phyloP scores from a whole-genome alignment of 2,797 vertebrate genomes.

The Syngnathus rostellatus region DNA sequence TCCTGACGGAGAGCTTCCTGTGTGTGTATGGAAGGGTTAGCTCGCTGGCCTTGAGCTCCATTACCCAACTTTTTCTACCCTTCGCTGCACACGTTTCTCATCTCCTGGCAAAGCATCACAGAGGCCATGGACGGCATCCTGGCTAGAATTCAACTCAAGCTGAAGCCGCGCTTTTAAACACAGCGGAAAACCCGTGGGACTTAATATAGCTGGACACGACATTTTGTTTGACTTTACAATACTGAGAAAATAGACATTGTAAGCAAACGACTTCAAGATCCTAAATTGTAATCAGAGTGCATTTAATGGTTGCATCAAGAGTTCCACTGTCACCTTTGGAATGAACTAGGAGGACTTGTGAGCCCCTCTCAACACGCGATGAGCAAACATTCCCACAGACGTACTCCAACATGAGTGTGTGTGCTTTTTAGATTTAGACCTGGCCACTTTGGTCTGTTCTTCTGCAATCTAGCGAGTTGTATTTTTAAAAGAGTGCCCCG shows the following conservation, averaged over 20 bases:
- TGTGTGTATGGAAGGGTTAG: slow-evolving; percentile 35
- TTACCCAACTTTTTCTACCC: slow-evolving; percentile 18
- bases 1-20: slow-evolving; percentile 70
- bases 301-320: slow-evolving; percentile 17
- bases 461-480: slow-evolving; percentile 38
- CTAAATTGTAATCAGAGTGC: neutral
- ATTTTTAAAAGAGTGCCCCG: slow-evolving; percentile 49
- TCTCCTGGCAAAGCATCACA: slow-evolving; percentile 66
- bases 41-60: slow-evolving; percentile 23
- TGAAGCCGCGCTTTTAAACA: slow-evolving; percentile 12
- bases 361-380: neutral
- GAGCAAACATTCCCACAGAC: neutral
- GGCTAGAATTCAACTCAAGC: slow-evolving; percentile 17
- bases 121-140: slow-evolving; percentile 35
- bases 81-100: slow-evolving; percentile 53
- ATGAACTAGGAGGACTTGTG: neutral
- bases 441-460: slow-evolving; percentile 44
- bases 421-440: slow-evolving; percentile 46
- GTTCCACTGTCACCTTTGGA: neutral
- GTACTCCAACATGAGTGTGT: neutral
- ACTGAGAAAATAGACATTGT: slow-evolving; percentile 18
- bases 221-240: neutral
- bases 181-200: neutral
- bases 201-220: neutral
- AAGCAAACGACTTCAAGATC: slow-evolving; percentile 32